A percentile compares a stretch with the other conserved stretches of the same genome.
Conservation (phyloP, 2,797 vertebrate genomes). For the Anabas testudineus region DNA sequence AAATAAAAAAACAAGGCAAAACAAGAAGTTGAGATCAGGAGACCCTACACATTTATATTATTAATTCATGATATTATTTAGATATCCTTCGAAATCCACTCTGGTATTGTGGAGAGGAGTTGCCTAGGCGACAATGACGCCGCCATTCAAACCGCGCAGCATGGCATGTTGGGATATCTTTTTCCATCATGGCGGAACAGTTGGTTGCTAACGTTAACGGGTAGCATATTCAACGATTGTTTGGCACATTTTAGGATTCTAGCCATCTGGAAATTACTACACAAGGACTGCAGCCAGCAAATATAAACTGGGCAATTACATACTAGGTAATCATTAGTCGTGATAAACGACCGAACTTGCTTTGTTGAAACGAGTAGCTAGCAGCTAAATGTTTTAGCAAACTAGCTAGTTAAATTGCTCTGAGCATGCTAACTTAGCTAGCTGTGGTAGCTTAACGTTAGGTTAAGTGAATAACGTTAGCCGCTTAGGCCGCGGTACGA, state of each 20-base stretch:
- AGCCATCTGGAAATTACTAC: not conserved
- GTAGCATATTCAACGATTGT: slow-evolving; percentile 65
- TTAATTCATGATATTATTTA: no score
- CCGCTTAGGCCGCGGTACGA: slow-evolving; percentile 58
- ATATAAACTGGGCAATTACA: slow-evolving; percentile 52
- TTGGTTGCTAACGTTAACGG: slow-evolving; percentile 63
- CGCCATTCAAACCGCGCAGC: slow-evolving; percentile 72
- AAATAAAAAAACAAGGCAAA: no score
- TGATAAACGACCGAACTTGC: not conserved
- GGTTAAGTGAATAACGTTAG: slow-evolving; percentile 1
- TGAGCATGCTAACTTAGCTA: slow-evolving; percentile 56
- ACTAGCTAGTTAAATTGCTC: slow-evolving; percentile 19
- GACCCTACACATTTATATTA: no score
- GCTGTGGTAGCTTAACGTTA: slow-evolving; percentile 9
- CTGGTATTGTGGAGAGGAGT: slow-evolving; percentile 32
- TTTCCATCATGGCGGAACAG: slow-evolving; percentile 78
- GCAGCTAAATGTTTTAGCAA: slow-evolving; percentile 21
- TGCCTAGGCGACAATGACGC: slow-evolving; percentile 75
- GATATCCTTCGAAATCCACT: no score
- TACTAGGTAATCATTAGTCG: rapidly evolving
- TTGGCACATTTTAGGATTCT: slow-evolving; percentile 12
- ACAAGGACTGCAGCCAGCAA: not conserved
- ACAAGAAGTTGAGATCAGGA: no score
- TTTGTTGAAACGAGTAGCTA: slow-evolving; percentile 17
- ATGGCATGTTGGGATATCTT: slow-evolving; percentile 75